phyloP scores from a whole-genome alignment of 2,888 invertebrate genomes.

The Diploptera punctata region DNA sequence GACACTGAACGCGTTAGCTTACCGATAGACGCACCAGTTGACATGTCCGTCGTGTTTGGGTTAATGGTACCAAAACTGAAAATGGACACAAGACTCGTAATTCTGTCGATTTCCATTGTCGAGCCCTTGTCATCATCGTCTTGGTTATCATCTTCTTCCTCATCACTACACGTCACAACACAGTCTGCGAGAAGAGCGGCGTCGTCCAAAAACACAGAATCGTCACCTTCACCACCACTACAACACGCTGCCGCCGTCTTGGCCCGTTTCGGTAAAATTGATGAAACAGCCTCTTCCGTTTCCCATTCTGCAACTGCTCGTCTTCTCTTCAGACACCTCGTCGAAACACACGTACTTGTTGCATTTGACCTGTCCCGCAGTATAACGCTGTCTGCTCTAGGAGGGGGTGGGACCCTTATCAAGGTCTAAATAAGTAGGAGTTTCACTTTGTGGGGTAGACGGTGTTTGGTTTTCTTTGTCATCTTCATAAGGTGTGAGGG shows the following conservation, averaged over 20 bases:
- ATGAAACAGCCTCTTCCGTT: slow-evolving; percentile 62
- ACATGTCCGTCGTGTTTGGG: slow-evolving; percentile 30
- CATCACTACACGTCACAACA: slow-evolving; percentile 47
- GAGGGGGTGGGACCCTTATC: slow-evolving; percentile 50
- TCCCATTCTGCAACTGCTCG: slow-evolving; percentile 61
- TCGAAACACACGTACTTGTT: slow-evolving; percentile 30
- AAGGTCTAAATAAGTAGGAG: slow-evolving; percentile 58
- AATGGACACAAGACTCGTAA: slow-evolving; percentile 64
- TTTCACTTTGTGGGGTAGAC: slow-evolving; percentile 44
- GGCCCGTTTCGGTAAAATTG: slow-evolving; percentile 60
- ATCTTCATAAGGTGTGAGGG: slow-evolving; percentile 41
- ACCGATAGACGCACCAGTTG: slow-evolving; percentile 43
- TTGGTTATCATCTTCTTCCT: slow-evolving; percentile 46
- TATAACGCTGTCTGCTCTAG: slow-evolving; percentile 26
- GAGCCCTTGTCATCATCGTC: slow-evolving; percentile 46
- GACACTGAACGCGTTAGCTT: slow-evolving; percentile 58
- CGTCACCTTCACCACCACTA: slow-evolving; percentile 46
- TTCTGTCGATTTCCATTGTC: slow-evolving; percentile 64
- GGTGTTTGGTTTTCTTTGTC: slow-evolving; percentile 58
- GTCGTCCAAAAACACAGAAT: slow-evolving; percentile 57
- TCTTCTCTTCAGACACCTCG: slow-evolving; percentile 55
- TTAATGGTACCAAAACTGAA: slow-evolving; percentile 61
- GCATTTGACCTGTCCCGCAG: slow-evolving; percentile 41
- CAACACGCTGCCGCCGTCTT: slow-evolving; percentile 49
- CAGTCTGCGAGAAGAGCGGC: slow-evolving; percentile 54